Percentiles rank a stretch among this genome's conserved stretches.
Conservation (phyloP, 2,113 vertebrate species). For the Balaeniceps rex region DNA sequence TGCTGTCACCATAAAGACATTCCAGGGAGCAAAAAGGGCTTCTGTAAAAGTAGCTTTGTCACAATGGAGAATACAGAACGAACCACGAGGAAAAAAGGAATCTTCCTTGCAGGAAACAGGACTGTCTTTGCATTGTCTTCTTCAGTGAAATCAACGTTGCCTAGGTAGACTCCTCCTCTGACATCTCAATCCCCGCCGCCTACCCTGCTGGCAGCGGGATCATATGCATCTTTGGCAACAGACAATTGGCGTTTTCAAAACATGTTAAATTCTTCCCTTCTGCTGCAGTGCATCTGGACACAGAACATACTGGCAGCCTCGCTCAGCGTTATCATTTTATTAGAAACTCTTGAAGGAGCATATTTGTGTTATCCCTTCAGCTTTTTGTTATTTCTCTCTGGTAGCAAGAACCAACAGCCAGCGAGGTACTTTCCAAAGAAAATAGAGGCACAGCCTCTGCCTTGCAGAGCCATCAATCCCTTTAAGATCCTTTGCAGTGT, state of each 20-base stretch:
- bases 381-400: constrained; percentile 32
- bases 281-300: constrained; percentile 20
- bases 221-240: constrained; percentile 10
- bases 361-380: constrained; percentile 20
- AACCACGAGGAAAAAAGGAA: not conserved
- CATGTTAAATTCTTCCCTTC: constrained; percentile 35
- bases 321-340: not conserved
- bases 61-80: not conserved
- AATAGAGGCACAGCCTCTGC: constrained; percentile 2
- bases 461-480: not conserved
- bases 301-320: not conserved
- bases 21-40: not conserved
- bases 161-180: not conserved
- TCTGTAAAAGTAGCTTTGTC: not conserved
- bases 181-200: not conserved
- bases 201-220: not conserved
- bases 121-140: not conserved
- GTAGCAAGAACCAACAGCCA: constrained; percentile 24
- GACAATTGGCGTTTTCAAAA: constrained; percentile 42
- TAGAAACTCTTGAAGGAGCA: constrained; percentile 22
- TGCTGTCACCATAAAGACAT: not conserved
- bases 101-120: not conserved
- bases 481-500: not conserved
- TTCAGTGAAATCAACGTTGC: not conserved
- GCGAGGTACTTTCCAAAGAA: constrained; percentile 11